Evolutionary conservation across 2,888 invertebrate species (phyloP).

Genomic region (Cheilosia vulpina): DNA sequence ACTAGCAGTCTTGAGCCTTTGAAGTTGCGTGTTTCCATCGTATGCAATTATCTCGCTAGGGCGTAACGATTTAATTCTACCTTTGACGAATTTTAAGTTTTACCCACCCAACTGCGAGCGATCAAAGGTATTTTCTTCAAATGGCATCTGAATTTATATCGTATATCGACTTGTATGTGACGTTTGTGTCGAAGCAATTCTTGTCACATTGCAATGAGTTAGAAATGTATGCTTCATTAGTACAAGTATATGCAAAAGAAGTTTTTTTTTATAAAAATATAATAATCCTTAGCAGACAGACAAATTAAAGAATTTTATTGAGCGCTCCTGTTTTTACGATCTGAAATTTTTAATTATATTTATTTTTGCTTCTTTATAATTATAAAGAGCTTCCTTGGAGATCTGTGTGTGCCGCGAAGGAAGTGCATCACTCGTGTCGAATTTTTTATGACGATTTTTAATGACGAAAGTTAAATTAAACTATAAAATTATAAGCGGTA

Average conservation of each 20-base stretch:
- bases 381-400: conserved; percentile 29
- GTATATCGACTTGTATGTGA: no score
- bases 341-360: conserved; percentile 68
- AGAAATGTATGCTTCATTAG: conserved; percentile 46
- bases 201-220: not conserved
- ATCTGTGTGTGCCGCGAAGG: not conserved
- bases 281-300: conserved; percentile 67
- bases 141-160: no score
- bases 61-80: conserved; percentile 63
- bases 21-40: conserved; percentile 52
- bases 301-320: conserved; percentile 75
- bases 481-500: conserved; percentile 75
- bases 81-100: conserved; percentile 44
- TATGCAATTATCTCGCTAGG: conserved; percentile 67
- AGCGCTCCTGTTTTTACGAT: conserved; percentile 63
- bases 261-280: conserved; percentile 19
- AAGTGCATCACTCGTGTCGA: conserved; percentile 36
- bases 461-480: conserved; percentile 74
- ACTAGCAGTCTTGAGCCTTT: conserved; percentile 46
- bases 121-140: conserved; percentile 51
- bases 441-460: conserved; percentile 69
- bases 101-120: not conserved
- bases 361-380: conserved; percentile 34
- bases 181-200: no score
- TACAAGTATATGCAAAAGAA: conserved; percentile 47